These are phyloP conservation scores for Dendrocincla tyrannina DNA, from an alignment of 2,797 vertebrate species.

Conservation along the genomic window DNA sequence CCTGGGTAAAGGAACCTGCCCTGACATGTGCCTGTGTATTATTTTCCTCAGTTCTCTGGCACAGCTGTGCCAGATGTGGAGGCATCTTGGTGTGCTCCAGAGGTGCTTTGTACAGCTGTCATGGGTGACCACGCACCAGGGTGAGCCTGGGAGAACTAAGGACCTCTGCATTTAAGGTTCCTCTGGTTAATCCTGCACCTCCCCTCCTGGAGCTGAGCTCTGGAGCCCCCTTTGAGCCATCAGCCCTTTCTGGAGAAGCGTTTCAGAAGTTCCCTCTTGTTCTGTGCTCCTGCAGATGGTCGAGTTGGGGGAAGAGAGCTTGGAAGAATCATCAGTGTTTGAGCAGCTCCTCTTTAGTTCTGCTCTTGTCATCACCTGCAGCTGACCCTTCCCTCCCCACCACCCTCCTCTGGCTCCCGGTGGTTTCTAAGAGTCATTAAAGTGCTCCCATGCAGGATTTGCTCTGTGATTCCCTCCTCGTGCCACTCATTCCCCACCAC, in stretches of 20 bases:
- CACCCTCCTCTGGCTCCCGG: neutral
- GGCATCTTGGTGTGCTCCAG: neutral
- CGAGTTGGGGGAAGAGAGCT: neutral
- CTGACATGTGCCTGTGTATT: fast-evolving
- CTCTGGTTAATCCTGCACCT: neutral
- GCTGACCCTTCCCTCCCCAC: neutral
- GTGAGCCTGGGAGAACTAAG: neutral
- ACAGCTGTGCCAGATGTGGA: neutral
- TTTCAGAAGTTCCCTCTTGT: fast-evolving
- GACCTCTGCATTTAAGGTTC: neutral
- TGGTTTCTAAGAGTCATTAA: neutral
- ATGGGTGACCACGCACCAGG: fast-evolving
- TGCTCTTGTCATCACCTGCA: neutral
- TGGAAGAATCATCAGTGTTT: neutral
- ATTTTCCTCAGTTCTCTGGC: neutral
- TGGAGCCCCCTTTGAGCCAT: neutral
- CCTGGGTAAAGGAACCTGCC: neutral
- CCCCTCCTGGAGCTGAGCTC: neutral
- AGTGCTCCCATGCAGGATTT: neutral
- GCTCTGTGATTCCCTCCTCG: neutral
- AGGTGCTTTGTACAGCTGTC: fast-evolving
- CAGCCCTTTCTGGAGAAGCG: neutral
- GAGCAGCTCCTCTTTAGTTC: neutral
- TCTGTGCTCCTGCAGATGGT: neutral
- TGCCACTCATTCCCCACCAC: fast-evolving